A percentile compares a stretch with the other conserved stretches of the same genome.
Conservation (phyloP, 2,797 vertebrate genomes). For the Neosilurus hyrtlii region DNA sequence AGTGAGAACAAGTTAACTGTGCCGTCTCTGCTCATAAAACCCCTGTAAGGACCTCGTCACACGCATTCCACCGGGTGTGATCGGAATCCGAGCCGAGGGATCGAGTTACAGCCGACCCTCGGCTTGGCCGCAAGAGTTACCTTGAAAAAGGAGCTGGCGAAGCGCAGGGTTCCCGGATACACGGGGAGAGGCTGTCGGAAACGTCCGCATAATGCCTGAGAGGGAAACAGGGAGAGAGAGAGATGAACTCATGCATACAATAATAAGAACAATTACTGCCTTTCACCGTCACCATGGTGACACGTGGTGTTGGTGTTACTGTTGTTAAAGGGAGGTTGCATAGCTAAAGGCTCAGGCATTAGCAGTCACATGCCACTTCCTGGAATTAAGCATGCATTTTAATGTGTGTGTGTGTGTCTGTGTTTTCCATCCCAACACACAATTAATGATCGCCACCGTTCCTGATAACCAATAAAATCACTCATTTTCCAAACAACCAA, state of each 20-base stretch:
- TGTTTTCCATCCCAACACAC: too few species aligned
- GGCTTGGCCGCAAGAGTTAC: constrained; percentile 55
- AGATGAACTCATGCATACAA: background rate
- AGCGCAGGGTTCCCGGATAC: constrained; percentile 61
- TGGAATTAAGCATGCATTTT: background rate
- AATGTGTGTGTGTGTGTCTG: background rate
- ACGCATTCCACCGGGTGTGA: background rate
- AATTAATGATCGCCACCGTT: background rate
- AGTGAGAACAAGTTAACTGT: background rate
- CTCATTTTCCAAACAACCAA: background rate
- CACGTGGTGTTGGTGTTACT: background rate
- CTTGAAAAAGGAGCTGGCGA: constrained; percentile 75
- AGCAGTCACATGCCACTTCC: background rate
- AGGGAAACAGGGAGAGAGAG: constrained; percentile 22
- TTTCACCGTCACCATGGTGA: background rate
- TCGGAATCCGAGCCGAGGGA: background rate
- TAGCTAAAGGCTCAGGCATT: background rate
- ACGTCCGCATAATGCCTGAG: constrained; percentile 68
- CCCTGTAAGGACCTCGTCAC: too few species aligned
- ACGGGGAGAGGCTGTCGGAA: constrained; percentile 60
- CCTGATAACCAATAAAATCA: background rate
- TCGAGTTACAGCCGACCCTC: background rate
- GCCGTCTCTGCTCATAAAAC: background rate
- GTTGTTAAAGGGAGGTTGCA: background rate
- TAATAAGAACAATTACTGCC: background rate